Evolutionary conservation across 2,888 invertebrate genomes (phyloP).

Genomic region (Drosophila kuntzei): DNA sequence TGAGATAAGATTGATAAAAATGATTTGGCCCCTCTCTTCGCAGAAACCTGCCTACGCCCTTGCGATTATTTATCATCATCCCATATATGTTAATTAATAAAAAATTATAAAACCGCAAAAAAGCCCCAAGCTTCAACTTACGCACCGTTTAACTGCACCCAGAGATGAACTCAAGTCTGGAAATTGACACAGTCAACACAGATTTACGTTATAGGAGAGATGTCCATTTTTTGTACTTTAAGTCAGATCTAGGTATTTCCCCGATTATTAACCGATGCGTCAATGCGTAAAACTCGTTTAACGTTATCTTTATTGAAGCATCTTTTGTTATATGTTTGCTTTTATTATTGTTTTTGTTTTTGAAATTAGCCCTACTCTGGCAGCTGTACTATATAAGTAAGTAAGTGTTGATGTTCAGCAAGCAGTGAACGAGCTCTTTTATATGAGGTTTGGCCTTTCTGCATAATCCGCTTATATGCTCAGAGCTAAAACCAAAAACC

Average conservation of each 20-base stretch:
- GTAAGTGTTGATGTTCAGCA: background rate
- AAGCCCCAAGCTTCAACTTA: background rate
- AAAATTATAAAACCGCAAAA: background rate
- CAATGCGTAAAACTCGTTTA: constrained; percentile 33
- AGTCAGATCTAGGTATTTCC: constrained; percentile 47
- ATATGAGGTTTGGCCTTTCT: constrained; percentile 16
- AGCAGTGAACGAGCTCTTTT: constrained; percentile 8
- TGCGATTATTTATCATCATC: background rate
- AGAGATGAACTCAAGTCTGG: background rate
- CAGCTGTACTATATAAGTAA: too few species aligned
- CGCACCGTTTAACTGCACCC: background rate
- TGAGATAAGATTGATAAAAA: too few species aligned
- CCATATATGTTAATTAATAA: background rate
- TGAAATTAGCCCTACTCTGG: background rate
- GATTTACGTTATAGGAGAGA: too few species aligned
- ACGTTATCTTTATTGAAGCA: constrained; percentile 4
- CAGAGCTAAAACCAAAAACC: constrained; percentile 37
- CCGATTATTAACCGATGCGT: constrained; percentile 51
- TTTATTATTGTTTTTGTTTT: background rate
- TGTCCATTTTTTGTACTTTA: background rate
- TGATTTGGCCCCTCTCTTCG: too few species aligned
- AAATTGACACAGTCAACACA: background rate
- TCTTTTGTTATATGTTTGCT: background rate
- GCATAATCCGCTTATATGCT: constrained; percentile 64
- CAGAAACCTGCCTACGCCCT: too few species aligned